Conservation (phyloP, 2,113 vertebrate genomes). For the Brachyhypopomus gauderio region DNA sequence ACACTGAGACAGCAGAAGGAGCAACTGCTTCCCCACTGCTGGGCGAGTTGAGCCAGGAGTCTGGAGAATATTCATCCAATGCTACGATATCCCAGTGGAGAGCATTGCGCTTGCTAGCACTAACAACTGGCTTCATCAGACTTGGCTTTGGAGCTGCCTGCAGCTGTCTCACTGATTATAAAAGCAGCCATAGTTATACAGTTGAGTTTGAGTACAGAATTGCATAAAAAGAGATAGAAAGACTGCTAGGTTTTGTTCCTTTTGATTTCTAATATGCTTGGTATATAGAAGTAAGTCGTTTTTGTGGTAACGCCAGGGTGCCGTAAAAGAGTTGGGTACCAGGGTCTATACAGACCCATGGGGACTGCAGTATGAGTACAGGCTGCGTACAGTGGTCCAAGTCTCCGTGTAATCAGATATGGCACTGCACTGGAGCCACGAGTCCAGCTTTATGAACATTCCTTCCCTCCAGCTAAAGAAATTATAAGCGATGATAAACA, state of each 20-base stretch:
- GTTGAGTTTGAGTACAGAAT: neutral
- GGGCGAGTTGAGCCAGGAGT: neutral
- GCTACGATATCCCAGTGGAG: neutral
- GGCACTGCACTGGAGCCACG: neutral
- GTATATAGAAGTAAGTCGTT: neutral
- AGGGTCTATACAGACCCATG: neutral
- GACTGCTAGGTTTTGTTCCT: neutral
- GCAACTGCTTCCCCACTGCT: constrained; percentile 15
- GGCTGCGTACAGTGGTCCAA: neutral
- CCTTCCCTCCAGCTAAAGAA: neutral
- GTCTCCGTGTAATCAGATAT: neutral
- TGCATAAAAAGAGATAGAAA: neutral
- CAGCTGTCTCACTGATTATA: neutral
- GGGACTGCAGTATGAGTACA: neutral
- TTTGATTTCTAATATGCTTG: neutral
- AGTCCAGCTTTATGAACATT: neutral
- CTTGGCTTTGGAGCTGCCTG: neutral
- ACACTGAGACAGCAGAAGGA: constrained; percentile 3
- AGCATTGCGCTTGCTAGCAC: neutral
- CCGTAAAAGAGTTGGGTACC: neutral
- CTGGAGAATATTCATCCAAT: neutral
- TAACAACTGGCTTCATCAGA: constrained; percentile 1
- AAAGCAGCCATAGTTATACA: neutral
- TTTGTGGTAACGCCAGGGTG: neutral
- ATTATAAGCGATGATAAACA: neutral